Conservation (phyloP, 2,113 vertebrate species). For the Oreochromis aureus region DNA sequence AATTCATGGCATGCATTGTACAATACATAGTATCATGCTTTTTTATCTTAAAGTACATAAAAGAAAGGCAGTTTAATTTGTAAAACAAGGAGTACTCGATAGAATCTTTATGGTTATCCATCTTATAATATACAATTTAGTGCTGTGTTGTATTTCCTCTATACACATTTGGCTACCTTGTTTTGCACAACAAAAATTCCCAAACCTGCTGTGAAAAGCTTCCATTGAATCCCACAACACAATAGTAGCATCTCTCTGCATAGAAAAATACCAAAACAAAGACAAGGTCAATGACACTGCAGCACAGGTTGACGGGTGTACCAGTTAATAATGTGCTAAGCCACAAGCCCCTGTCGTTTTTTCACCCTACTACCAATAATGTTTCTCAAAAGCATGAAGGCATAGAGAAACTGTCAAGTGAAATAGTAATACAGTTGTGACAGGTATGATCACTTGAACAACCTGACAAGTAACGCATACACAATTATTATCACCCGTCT, state of each 20-base stretch:
- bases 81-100: background rate
- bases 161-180: background rate
- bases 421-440: background rate
- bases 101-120: background rate
- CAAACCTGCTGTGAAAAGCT: background rate
- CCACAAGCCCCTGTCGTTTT: background rate
- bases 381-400: background rate
- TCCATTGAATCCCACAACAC: background rate
- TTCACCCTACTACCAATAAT: background rate
- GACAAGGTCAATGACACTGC: conserved; percentile 32
- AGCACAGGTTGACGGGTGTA: conserved; percentile 6
- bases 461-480: background rate
- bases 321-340: conserved; percentile 22
- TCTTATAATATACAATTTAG: background rate
- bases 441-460: background rate
- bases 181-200: background rate
- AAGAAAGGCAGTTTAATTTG: background rate
- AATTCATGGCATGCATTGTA: background rate
- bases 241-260: background rate
- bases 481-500: background rate
- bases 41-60: background rate
- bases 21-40: background rate
- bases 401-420: background rate
- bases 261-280: conserved; percentile 5
- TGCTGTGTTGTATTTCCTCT: background rate